Percentiles rank a stretch among this genome's conserved stretches.
Conservation (phyloP, 2,888 invertebrate genomes). For the Aporophyla lueneburgensis region DNA sequence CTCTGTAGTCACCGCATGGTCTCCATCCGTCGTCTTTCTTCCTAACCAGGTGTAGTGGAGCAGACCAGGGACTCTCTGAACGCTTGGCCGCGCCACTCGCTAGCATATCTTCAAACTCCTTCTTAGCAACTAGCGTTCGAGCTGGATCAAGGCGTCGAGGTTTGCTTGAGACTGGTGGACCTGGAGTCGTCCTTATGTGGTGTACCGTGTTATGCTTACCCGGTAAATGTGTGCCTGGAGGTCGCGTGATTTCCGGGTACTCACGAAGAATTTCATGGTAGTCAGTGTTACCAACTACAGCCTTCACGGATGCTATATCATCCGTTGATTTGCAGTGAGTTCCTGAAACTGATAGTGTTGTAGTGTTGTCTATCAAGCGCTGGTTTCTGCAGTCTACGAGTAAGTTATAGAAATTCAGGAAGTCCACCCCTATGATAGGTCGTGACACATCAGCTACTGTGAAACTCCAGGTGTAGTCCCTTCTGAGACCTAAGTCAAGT, state of each 20-base stretch:
- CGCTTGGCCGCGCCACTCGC: not conserved
- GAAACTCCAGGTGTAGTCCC: slow-evolving; percentile 70
- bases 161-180: not conserved
- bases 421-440: slow-evolving; percentile 75
- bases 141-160: not conserved
- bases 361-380: too few relatives aligned
- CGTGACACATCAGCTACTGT: slow-evolving; percentile 70
- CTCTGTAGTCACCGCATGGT: slow-evolving; percentile 12
- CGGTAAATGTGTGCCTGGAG: not conserved
- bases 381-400: slow-evolving; percentile 28
- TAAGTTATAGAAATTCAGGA: slow-evolving; percentile 68
- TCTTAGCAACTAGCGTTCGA: not conserved
- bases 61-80: not conserved
- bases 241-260: slow-evolving; percentile 13
- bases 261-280: slow-evolving; percentile 11
- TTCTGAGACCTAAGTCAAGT: not conserved
- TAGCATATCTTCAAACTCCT: not conserved
- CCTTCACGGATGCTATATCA: slow-evolving; percentile 14
- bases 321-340: not conserved
- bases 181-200: slow-evolving; percentile 3
- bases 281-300: not conserved
- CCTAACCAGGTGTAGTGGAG: not conserved
- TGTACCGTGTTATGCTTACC: slow-evolving; percentile 11
- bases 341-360: not conserved
- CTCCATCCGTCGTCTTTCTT: slow-evolving; percentile 13